Base-by-base conservation (phyloP, 2,797 vertebrate species). In the Oreonectes daqikongensis region DNA sequence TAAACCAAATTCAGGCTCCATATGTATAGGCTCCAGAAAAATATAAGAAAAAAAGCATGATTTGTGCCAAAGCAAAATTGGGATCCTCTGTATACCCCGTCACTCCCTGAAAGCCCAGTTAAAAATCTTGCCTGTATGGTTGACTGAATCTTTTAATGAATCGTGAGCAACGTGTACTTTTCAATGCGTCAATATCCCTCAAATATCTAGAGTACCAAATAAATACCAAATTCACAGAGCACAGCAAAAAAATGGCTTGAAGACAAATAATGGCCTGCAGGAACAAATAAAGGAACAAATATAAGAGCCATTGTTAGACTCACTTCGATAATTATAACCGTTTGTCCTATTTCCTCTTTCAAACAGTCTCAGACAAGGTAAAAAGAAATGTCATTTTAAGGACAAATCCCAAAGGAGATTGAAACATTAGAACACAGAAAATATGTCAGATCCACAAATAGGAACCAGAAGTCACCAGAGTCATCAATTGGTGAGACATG, bases 71-170 rank as follows among this genome's bases (percentile, higher is more conserved):
- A 72, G 81, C 38, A 75, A 87, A 80, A 74, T 59, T 77, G 75
- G 79, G 44, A 82, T 71, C 72, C 48, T 82, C 68, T 82, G 79
- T 82, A 70, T 73, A 68, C 81, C 20, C 65, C n/a, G 79, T 85
- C 81, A 85, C 80, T 87, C 86, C 75, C 66, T 84, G 90, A 86
- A 83, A 87, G 83, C 89, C 78, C 78, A 69, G 82, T 81, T 80
- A 81, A 67, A n/a, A 20, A 82, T 79, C 79, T 42, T 12, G 82
- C 65, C 72, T 77, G 78, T 79, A 88, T 81, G 90, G 86, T 84
- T 85, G 84, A 88, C 86, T 87, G 84, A 69, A 68, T 84, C 83
- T 87, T 93, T 92, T 90, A 92, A 90, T 88, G 85, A 85, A 81
- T 86, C 84, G 84, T 75, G 84, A 77, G 89, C 66, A 82, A 79